Percentiles rank a stretch among this genome's conserved stretches.
These are phyloP conservation scores for Amblyteles armatorius DNA, from an alignment of 2,888 invertebrate species.

Conservation along the genomic window DNA sequence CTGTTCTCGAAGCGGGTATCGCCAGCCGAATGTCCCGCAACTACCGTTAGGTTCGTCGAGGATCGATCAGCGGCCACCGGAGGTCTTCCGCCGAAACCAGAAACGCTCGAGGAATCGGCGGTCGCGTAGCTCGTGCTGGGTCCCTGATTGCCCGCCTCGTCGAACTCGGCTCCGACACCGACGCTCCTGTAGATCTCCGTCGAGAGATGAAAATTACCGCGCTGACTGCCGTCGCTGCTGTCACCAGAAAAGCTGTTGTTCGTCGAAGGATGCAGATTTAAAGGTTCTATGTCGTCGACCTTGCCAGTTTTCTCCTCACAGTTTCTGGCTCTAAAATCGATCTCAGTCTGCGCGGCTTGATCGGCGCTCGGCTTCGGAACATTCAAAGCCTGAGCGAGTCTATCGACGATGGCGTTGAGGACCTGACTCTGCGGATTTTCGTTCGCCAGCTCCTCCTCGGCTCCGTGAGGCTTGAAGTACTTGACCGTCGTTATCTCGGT, in stretches of 20 bases:
- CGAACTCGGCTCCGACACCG: conserved; percentile 81
- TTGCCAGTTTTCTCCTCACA: conserved; percentile 39
- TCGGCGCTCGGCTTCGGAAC: conserved; percentile 72
- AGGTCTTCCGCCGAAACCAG: conserved; percentile 29
- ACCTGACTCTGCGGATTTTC: conserved; percentile 65
- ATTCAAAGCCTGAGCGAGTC: conserved; percentile 74
- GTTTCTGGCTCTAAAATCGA: conserved; percentile 52
- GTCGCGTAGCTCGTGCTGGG: conserved; percentile 67
- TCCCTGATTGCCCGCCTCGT: conserved; percentile 74
- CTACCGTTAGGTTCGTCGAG: neutral
- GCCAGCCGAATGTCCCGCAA: neutral
- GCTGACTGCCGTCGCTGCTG: conserved; percentile 75
- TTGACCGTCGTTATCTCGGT: conserved; percentile 76
- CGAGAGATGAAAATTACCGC: conserved; percentile 75
- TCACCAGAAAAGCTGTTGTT: conserved; percentile 74
- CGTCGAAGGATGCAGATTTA: conserved; percentile 71
- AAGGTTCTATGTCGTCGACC: conserved; percentile 59
- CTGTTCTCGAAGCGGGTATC: neutral
- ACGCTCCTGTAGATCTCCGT: conserved; percentile 80
- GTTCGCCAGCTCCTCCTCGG: conserved; percentile 60
- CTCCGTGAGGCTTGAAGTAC: conserved; percentile 66
- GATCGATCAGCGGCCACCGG: neutral
- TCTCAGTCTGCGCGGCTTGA: conserved; percentile 73
- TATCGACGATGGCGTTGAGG: conserved; percentile 76
- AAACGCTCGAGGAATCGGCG: conserved; percentile 34